These are phyloP conservation scores for Alouatta palliata DNA, from an alignment of 2,113 vertebrate genomes.

Conservation along the genomic window DNA sequence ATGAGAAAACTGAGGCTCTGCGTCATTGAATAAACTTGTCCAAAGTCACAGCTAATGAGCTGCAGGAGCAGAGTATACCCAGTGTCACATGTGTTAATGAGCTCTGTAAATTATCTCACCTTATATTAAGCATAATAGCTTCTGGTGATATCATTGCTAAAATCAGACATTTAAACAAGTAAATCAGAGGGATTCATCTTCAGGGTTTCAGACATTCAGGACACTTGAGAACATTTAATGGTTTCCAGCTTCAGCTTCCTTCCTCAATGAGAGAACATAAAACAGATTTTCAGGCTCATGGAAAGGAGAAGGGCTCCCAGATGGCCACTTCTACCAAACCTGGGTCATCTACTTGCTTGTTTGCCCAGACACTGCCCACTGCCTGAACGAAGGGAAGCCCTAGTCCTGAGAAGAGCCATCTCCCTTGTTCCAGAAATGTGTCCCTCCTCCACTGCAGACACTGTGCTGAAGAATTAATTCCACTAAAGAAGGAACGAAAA, in stretches of 20 bases:
- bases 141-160: constrained; percentile 70
- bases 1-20: constrained; percentile 65
- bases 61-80: not conserved
- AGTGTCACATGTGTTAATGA: constrained; percentile 56
- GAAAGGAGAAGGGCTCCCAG: not conserved
- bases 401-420: not conserved
- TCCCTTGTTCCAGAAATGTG: not conserved
- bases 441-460: not conserved
- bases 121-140: constrained; percentile 61
- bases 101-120: constrained; percentile 70
- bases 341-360: not conserved
- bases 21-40: constrained; percentile 28
- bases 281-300: not conserved
- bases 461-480: not conserved
- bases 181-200: not conserved
- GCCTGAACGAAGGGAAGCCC: not conserved
- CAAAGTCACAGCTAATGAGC: constrained; percentile 63
- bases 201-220: not conserved
- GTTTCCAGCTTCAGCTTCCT: not conserved
- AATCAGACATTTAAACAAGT: constrained; percentile 60
- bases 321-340: not conserved
- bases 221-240: constrained; percentile 32
- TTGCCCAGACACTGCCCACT: not conserved
- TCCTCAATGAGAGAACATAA: constrained; percentile 9
- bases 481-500: constrained; percentile 14